Base-by-base conservation (phyloP, 30 jellyfish, hydroid and myxozoan species). In the Aurelia sp. region DNA sequence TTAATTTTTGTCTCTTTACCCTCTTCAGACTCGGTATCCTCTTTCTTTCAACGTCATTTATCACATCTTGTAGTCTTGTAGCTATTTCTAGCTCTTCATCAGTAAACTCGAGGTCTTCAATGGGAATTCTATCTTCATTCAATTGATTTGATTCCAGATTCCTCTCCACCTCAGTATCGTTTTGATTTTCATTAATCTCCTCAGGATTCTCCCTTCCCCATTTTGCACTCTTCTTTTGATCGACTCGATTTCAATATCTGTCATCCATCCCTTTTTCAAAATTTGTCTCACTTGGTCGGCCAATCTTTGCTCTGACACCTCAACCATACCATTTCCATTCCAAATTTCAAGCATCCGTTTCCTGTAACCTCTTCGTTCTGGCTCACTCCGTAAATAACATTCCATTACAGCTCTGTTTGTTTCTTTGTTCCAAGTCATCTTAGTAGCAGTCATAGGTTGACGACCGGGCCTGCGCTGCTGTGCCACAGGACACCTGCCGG, bases 231-330 rank as follows among this genome's bases (percentile, higher is more conserved):
- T 65, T 21, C 76, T 65, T 65, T 65, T 30, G 76, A 65, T 30
- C 48, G 76, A 65, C 76, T 65, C 76, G 76, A 65, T 21, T 65
- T 65, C 76, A 30, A 17, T 65, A 65, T 21, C 76, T 30, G 76
- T 65, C 76, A 65, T 65, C 76, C 76, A 65, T 65, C 76, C 19
- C 3, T 65, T 65, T 65, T 65, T 65, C 35, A 65, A 21, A 17
- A 65, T 20, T 20, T 65, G 76, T 16, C 80, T 69, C 23, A 69
- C 80, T 69, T 69, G 80, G 80, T 69, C 60, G 67, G 80, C 80
- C 80, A 69, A 69, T 69, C 80, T 69, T 69, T 69, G 66, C 23
- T 69, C 60, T 44, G 80, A 69, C 17, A 69, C 80, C 63, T 16
- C 80, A 69, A 31, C 66, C 80, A 69, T 69, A 69, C 80, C 66